Evolutionary conservation across 2,888 invertebrate genomes (phyloP), one percentile per base, ranked within the genome.

Genomic region (Ornithoptera alexandrae): DNA sequence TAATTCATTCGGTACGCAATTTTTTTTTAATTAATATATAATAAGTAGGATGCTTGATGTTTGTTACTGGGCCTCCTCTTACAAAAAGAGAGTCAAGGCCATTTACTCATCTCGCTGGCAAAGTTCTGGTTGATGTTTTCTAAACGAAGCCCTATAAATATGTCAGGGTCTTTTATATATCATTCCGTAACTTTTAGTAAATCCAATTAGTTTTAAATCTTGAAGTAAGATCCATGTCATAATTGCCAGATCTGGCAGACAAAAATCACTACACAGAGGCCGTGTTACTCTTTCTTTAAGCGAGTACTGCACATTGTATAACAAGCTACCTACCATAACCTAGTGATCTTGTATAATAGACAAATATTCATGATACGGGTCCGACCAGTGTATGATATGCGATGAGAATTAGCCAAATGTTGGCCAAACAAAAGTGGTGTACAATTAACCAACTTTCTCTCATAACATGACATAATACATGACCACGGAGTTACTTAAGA

Each of bases 381-480:
- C 46, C 62, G 63, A 66, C 50, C 58, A 61, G 64, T 64, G 59
- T 53, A 63, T 20, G 2, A 30, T 30, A 30, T 30, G 17, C 24
- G 58, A 68, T 42, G 61, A 65, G 56, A 46, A 62, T 46, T 18
- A n/a, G 39, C 60, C 63, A 70, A 67, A 70, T 46, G 70, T 70
- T 67, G 67, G 67, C 64, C 67, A 70, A 50, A 67, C 64, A 24
- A 67, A 67, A 30, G 59, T 56, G 42, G 59, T 63, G 24, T 62
- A 65, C 58, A 59, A 58, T 66, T 62, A 62, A 62, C 63, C 70
- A 70, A 61, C 70, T 70, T 70, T 70, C 70, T 63, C 70, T 67
- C 70, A 70, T 56, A 60, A 63, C 42, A 60, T 70, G 70, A 70
- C 70, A 70, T 70, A 70, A 70, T 70, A 66, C 65, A 57, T 70